Evolutionary conservation across 2,888 invertebrate genomes (phyloP).

Genomic region (Agrochola lota): DNA sequence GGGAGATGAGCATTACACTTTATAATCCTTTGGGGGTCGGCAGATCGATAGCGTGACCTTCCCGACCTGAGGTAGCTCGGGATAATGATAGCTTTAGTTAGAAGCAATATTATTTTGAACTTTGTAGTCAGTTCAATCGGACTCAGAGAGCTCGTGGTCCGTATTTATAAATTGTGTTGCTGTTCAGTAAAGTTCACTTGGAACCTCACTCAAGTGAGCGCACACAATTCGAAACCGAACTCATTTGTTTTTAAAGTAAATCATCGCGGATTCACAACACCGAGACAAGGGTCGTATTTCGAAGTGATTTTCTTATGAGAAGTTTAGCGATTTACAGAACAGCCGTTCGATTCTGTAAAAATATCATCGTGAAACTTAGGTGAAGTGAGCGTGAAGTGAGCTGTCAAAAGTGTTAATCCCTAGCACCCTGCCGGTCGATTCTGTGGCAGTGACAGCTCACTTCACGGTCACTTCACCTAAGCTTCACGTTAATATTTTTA

Average conservation of each 20-base stretch:
- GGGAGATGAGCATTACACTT: constrained; percentile 62
- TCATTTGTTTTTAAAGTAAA: constrained; percentile 20
- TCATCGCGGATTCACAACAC: not conserved
- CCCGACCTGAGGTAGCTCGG: constrained; percentile 35
- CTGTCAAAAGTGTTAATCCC: too few species aligned
- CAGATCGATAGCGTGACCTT: constrained; percentile 62
- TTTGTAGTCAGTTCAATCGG: constrained; percentile 28
- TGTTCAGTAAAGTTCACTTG: not conserved
- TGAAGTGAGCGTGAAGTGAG: too few species aligned
- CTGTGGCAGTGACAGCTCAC: too few species aligned
- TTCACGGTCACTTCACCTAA: too few species aligned
- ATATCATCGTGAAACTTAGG: too few species aligned
- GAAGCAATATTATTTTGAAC: constrained; percentile 40
- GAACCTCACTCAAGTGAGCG: not conserved
- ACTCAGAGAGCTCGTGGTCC: not conserved
- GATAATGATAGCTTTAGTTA: constrained; percentile 45
- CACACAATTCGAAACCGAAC: not conserved
- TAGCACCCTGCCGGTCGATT: too few species aligned
- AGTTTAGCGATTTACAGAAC: not conserved
- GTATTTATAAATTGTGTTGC: constrained; percentile 12
- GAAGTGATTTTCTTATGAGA: not conserved
- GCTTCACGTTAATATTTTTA: too few species aligned
- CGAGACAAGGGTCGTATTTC: not conserved
- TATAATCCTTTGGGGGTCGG: constrained; percentile 60
- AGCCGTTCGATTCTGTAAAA: too few species aligned